Conservation (phyloP, 2,113 vertebrate genomes). For the Propithecus coquereli region DNA sequence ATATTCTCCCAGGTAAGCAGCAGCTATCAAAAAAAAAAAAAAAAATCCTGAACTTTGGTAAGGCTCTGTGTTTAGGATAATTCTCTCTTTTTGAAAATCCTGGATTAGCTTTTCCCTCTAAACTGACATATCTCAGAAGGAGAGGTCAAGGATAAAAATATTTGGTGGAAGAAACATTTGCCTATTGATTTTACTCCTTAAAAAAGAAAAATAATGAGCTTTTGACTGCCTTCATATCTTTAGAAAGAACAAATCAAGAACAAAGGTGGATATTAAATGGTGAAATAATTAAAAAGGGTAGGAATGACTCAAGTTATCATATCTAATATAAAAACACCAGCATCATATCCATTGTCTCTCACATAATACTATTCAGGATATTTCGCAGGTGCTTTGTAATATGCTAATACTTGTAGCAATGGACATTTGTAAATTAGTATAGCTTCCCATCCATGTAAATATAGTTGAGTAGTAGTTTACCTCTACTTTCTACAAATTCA, state of each 20-base stretch:
- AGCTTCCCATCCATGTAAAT: neutral
- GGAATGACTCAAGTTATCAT: neutral
- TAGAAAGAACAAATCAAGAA: constrained; percentile 76
- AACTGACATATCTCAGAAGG: neutral
- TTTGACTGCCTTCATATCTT: constrained; percentile 74
- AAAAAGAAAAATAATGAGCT: constrained; percentile 72
- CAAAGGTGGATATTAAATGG: constrained; percentile 72
- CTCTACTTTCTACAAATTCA: neutral
- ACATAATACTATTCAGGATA: neutral
- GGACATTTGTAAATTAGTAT: neutral
- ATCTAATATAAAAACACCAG: neutral
- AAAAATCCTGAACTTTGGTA: neutral
- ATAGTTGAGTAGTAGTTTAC: neutral
- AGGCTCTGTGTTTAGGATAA: neutral
- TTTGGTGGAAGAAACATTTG: neutral
- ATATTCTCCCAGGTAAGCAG: neutral
- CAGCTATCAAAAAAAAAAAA: neutral
- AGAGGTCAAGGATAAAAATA: neutral
- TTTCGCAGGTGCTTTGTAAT: neutral
- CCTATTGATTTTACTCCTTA: neutral
- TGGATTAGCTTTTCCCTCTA: neutral
- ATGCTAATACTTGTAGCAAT: neutral
- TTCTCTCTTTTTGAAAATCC: neutral
- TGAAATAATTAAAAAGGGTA: neutral
- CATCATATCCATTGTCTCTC: neutral